phyloP scores from a whole-genome alignment of 1,140 invertebrate genomes.

The Brachionus sp. region DNA sequence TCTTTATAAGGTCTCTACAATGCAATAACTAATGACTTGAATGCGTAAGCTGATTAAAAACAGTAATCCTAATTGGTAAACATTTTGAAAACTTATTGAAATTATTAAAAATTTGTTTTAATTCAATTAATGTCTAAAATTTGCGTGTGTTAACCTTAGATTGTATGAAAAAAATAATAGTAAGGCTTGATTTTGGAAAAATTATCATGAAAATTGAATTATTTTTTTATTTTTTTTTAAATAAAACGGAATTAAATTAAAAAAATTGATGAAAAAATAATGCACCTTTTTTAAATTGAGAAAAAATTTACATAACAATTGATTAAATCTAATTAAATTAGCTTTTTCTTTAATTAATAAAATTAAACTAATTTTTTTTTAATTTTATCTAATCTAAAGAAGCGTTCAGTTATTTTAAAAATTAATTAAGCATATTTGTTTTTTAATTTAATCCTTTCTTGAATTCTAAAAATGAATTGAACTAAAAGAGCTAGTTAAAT shows the following conservation, averaged over 20 bases:
- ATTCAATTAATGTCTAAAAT: not conserved
- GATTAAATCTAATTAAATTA: not conserved
- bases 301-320: not conserved
- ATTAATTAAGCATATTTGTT: not conserved
- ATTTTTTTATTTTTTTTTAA: not conserved
- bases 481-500: too few relatives aligned
- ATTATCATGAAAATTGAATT: not conserved
- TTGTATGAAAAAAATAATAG: not conserved
- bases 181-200: not conserved
- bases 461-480: too few relatives aligned
- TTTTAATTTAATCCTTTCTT: not conserved
- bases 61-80: not conserved
- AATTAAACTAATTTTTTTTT: not conserved
- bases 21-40: not conserved
- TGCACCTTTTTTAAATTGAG: not conserved
- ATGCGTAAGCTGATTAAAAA: not conserved
- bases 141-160: not conserved
- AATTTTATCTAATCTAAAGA: not conserved
- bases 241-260: not conserved
- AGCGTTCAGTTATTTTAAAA: not conserved
- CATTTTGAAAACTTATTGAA: not conserved
- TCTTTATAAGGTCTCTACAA: not conserved
- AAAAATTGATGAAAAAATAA: not conserved
- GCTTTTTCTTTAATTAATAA: not conserved
- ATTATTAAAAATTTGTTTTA: not conserved